Base-by-base conservation (phyloP, 2,113 vertebrate species). In the Podarcis cretensis region DNA sequence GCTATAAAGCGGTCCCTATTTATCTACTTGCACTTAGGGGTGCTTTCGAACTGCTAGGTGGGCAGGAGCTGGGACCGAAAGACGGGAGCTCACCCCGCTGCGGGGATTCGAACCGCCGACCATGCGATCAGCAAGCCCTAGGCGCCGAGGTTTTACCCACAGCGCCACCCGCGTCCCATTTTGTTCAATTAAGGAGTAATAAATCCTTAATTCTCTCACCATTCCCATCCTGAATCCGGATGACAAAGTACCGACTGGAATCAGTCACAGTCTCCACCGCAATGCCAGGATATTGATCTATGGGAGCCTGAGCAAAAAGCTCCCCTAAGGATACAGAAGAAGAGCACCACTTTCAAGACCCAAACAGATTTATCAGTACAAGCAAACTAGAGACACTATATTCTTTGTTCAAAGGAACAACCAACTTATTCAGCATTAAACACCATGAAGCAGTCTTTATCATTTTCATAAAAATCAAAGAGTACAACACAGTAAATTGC, bases 161-260 rank as follows among this genome's bases (percentile, higher is more conserved):
- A 35, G 35, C 35, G 35, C 35, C 35, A 35, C 35, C 35, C 35
- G 35, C 35, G 2, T 35, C 35, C 35, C 35, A 35, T 35, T 35
- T 35, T 35, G 18, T 43, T 54, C 23, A 30, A 59, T 6, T 6
- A 2, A 37, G 30, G 32, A 54, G 37, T 25, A 65, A 32, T 14
- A 75, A n/a, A 25, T 2, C 5, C 20, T 18, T 25, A 54, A 54
- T 75, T 88, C 91, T 91, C 97, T 96, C 91, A 99, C 98, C 98
- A 16, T 97, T 98, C 43, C 98, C 98, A 94, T 99, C 98, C 93
- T 99, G 98, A 94, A 99, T 99, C 81, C 98, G 97, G 87, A 99
- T 97, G 63, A 99, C 98, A 89, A 99, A 99, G 94, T 99, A 99
- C 57, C 98, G 98, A 90, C 98, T 99, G 76, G 98, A 99, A 96